Conservation (phyloP, 2,113 vertebrate species). For the Phalacrocorax aristotelis region DNA sequence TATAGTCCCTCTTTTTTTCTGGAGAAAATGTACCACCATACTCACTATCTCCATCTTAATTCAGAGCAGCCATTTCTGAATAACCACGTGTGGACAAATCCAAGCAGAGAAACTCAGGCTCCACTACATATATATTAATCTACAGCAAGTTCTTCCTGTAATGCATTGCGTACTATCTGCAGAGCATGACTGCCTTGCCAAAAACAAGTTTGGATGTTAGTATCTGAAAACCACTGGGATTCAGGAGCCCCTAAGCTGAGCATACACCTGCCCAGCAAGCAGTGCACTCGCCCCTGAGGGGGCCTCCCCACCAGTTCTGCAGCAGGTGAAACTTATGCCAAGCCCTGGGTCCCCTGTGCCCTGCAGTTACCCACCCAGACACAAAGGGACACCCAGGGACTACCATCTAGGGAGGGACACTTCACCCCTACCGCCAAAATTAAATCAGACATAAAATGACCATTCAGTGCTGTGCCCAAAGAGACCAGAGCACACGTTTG, state of each 20-base stretch:
- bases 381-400: background rate
- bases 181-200: background rate
- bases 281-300: fast-evolving
- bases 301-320: fast-evolving
- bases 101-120: background rate
- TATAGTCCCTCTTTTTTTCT: background rate
- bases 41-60: background rate
- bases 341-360: background rate
- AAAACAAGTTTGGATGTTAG: background rate
- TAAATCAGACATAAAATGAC: background rate
- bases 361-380: fast-evolving
- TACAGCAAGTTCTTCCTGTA: background rate
- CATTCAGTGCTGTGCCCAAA: background rate
- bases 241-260: background rate
- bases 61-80: background rate
- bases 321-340: background rate
- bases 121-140: background rate
- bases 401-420: background rate
- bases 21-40: fast-evolving
- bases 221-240: background rate
- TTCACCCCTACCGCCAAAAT: background rate
- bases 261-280: background rate
- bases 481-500: fast-evolving
- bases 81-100: background rate
- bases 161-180: background rate